A percentile compares a stretch with the other conserved stretches of the same genome.
phyloP scores from a whole-genome alignment of 2,113 vertebrate species.

The Corythornis cristatus region DNA sequence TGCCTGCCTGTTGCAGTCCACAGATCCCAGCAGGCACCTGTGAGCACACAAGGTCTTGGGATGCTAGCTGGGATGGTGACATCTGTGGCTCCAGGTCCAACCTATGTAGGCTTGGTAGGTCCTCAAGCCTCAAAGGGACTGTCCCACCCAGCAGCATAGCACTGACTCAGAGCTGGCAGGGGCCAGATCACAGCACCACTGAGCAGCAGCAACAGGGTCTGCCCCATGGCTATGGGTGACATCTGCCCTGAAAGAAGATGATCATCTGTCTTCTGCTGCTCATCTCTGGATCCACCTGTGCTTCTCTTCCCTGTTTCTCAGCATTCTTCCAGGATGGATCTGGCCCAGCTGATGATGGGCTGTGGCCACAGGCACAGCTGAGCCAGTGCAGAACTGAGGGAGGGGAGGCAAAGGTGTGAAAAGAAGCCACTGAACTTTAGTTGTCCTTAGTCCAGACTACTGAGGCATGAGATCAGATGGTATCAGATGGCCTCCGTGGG shows the following conservation, averaged over 20 bases:
- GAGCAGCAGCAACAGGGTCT: not conserved
- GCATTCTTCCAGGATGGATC: not conserved
- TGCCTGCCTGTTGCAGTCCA: not conserved
- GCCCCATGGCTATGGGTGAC: not conserved
- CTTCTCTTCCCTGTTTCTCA: not conserved
- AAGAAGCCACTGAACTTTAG: not conserved
- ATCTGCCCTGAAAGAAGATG: not conserved
- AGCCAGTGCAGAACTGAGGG: not conserved
- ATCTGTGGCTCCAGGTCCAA: not conserved
- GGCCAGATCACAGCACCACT: accelerated
- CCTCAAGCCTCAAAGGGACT: not conserved
- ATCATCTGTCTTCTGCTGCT: not conserved
- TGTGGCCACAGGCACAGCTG: not conserved
- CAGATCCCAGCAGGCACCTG: not conserved
- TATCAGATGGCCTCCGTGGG: not conserved
- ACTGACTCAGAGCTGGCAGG: not conserved
- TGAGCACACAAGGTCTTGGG: not conserved
- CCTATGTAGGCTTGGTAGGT: not conserved
- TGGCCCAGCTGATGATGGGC: not conserved
- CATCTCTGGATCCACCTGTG: not conserved
- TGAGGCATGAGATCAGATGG: not conserved
- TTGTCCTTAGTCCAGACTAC: not conserved
- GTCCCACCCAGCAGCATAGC: not conserved
- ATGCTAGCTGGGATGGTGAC: not conserved
- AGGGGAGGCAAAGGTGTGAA: not conserved